phyloP scores from a whole-genome alignment of 2,113 vertebrate species.

The Campylomormyrus numenius region DNA sequence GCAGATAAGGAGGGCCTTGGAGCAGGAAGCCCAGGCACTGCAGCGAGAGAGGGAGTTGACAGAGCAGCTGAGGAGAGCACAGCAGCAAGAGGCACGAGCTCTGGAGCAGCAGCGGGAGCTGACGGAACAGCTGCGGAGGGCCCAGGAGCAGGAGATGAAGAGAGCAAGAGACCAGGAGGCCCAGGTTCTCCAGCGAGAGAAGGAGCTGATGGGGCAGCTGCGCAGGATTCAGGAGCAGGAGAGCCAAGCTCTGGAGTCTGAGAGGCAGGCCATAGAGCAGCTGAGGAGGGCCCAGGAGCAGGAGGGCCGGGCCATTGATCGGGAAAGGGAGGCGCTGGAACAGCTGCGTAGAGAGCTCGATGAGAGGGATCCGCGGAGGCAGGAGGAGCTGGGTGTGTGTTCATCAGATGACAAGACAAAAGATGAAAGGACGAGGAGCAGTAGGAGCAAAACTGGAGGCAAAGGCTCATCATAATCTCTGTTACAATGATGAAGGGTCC shows the following conservation, averaged over 20 bases:
- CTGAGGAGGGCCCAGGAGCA: background rate
- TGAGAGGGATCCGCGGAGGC: background rate
- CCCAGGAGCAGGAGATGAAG: constrained; percentile 13
- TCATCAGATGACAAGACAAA: background rate
- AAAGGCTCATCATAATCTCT: background rate
- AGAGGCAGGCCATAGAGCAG: constrained; percentile 8
- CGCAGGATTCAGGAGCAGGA: constrained; percentile 4
- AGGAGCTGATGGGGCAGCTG: background rate
- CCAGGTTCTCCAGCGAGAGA: background rate
- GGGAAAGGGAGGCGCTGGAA: background rate
- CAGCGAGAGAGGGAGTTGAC: constrained; percentile 9
- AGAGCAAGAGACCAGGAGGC: background rate
- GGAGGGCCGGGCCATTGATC: background rate
- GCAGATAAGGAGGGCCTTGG: constrained; percentile 6
- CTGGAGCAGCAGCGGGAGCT: constrained; percentile 14
- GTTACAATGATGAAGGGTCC: background rate
- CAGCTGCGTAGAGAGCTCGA: background rate
- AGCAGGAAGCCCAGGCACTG: constrained; percentile 4
- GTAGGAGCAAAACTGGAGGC: background rate
- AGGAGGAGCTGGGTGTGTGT: background rate
- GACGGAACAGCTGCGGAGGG: background rate
- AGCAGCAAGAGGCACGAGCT: constrained; percentile 14
- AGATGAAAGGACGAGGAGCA: background rate
- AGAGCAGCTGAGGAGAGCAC: background rate
- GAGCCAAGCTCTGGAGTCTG: background rate